A percentile compares a stretch with the other conserved stretches of the same genome.
These are phyloP conservation scores for Oophaga sylvatica DNA, from an alignment of 2,797 vertebrate genomes.

Conservation along the genomic window DNA sequence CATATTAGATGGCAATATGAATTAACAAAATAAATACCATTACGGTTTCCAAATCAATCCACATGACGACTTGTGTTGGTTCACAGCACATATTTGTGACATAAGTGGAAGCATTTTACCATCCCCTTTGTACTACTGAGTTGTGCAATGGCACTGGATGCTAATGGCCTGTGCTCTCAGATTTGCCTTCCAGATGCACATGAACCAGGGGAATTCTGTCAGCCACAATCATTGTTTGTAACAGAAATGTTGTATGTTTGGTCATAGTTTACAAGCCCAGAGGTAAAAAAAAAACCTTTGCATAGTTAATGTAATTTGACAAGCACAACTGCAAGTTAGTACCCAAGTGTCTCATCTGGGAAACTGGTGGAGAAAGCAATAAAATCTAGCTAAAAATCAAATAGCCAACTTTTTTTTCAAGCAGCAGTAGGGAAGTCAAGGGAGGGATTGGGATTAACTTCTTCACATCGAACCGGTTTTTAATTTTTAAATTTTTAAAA, in stretches of 20 bases:
- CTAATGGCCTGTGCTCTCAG: conserved; percentile 68
- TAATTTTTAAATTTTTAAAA: too few relatives aligned
- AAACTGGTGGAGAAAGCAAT: conserved; percentile 64
- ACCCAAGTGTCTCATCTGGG: conserved; percentile 58
- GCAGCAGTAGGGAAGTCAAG: not conserved
- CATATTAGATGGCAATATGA: not conserved
- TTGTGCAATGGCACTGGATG: conserved; percentile 69
- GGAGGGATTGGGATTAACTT: not conserved
- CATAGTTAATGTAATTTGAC: conserved; percentile 71
- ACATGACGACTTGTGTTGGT: not conserved
- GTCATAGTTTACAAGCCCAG: conserved; percentile 70
- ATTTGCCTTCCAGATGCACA: conserved; percentile 67
- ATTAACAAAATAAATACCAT: not conserved
- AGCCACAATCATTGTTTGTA: conserved; percentile 73
- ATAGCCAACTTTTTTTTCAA: not conserved
- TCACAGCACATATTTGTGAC: conserved; percentile 2
- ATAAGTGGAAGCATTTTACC: conserved; percentile 46
- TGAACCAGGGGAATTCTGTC: conserved; percentile 73
- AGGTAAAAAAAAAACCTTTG: conserved; percentile 65
- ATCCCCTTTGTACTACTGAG: conserved; percentile 61
- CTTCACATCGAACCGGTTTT: too few relatives aligned
- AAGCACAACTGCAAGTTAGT: conserved; percentile 69
- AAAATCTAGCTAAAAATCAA: conserved; percentile 47
- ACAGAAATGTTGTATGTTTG: conserved; percentile 70
- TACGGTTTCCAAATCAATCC: conserved; percentile 12